A percentile compares a stretch with the other conserved stretches of the same genome.
phyloP scores from a whole-genome alignment of 1,140 invertebrate genomes.

The Telenomus remus region DNA sequence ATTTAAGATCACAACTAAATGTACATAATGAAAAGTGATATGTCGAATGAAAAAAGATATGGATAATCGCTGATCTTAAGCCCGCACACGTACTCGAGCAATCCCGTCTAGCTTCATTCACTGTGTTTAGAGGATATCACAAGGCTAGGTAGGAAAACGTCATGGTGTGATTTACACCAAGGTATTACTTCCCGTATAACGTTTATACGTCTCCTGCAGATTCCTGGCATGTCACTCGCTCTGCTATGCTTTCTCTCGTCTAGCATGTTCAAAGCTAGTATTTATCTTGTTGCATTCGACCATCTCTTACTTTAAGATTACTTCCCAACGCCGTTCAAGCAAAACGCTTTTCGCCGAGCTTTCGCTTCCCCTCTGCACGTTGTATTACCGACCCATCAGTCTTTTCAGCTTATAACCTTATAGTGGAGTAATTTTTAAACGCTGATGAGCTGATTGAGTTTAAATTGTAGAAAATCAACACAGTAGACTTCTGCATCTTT shows the following conservation, averaged over 20 bases:
- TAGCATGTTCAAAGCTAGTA: conserved; percentile 50
- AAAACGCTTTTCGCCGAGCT: conserved; percentile 27
- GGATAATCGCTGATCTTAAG: conserved; percentile 40
- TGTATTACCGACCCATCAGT: conserved; percentile 18
- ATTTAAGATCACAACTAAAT: conserved; percentile 40
- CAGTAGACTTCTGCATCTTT: too few species aligned
- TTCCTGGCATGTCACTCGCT: conserved; percentile 51
- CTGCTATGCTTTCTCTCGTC: conserved; percentile 45
- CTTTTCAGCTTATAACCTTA: conserved; percentile 1
- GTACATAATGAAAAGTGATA: conserved; percentile 49
- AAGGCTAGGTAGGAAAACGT: conserved; percentile 63
- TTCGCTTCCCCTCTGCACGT: conserved; percentile 33
- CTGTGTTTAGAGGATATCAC: conserved; percentile 62
- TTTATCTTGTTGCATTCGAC: conserved; percentile 53
- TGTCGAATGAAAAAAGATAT: conserved; percentile 8
- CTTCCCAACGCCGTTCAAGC: conserved; percentile 42
- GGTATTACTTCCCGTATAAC: conserved; percentile 61
- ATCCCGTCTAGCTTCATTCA: conserved; percentile 46
- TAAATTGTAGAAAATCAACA: too few species aligned
- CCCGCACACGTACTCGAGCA: conserved; percentile 39
- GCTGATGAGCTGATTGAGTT: conserved; percentile 4
- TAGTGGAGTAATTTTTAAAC: conserved; percentile 23
- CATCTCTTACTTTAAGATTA: conserved; percentile 56
- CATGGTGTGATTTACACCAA: conserved; percentile 64
- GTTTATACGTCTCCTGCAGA: conserved; percentile 64